Evolutionary conservation across 1,140 invertebrate genomes (phyloP), one percentile per base, ranked within the genome.

Genomic region (Philopotamus ludificatus): DNA sequence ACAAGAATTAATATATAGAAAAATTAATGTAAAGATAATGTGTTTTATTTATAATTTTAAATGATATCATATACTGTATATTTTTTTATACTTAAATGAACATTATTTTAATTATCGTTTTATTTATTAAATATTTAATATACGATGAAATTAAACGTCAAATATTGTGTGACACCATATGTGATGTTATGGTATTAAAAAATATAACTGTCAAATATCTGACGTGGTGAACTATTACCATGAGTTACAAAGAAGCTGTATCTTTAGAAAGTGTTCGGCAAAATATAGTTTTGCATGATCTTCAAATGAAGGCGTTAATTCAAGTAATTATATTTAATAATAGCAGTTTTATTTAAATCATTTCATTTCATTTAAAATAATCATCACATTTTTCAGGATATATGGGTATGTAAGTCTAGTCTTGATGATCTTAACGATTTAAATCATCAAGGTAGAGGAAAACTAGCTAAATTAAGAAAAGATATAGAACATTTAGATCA

Each of bases 241-340:
- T 10, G 23, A 34, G 25, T 54, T 3, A 54, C 28, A 9, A 34
- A 54, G 21, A 54, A 54, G 15, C 25, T 34, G 12, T 69, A 15
- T 69, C 67, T 21, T 16, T 65, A 9, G 67, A 69, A 39, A 15
- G 57, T 15, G 50, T 66, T 44, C 59, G 55, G 45, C 83, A 89
- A 74, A 85, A 86, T 70, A 82, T 91, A 55, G 84, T 89, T 21
- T 88, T 88, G 72, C 82, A 85, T 69, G 85, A 89, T 77, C 81
- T 91, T 69, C 83, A 88, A 77, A 76, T 90, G 15, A 90, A 88
- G 74, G 89, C 89, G 39, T 81, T 90, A 45, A 91, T 91, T 71
- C 89, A 91, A 80, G 90, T 90, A 82, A 81, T 61, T 21, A 23
- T 44, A 15, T 51, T 62, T 68, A 49, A 26, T 49, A 45, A 23